A percentile compares a stretch with the other conserved stretches of the same genome.
Evolutionary conservation across 2,797 vertebrate species (phyloP).

Genomic region (Clamator glandarius): DNA sequence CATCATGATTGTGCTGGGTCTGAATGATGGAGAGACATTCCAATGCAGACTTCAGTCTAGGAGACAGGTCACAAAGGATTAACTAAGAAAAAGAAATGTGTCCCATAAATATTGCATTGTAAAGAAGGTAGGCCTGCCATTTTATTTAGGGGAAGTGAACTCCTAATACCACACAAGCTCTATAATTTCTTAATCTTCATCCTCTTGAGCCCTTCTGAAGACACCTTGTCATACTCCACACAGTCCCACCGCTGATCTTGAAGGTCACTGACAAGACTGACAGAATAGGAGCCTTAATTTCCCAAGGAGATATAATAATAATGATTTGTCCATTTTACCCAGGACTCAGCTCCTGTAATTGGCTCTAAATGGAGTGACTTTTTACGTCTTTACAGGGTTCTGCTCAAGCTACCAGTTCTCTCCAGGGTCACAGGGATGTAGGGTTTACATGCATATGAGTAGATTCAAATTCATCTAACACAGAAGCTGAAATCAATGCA

Average conservation of each 20-base stretch:
- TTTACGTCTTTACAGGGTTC: not conserved
- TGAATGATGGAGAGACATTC: not conserved
- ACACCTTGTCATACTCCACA: not conserved
- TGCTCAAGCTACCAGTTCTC: not conserved
- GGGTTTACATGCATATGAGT: fast-evolving
- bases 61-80: not conserved
- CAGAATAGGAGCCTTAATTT: not conserved
- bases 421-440: not conserved
- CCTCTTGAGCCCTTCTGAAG: not conserved
- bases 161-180: not conserved
- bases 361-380: not conserved
- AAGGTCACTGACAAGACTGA: not conserved
- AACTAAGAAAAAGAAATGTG: not conserved
- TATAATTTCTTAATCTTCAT: not conserved
- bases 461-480: not conserved
- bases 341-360: not conserved
- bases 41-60: not conserved
- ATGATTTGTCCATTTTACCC: not conserved
- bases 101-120: not conserved
- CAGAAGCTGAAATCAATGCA: not conserved
- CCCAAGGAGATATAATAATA: not conserved
- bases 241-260: not conserved
- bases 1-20: not conserved
- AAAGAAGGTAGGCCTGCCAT: not conserved
- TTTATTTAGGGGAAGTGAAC: not conserved